A percentile compares a stretch with the other conserved stretches of the same genome.
Conservation (phyloP, 2,113 vertebrate genomes). For the Grammomys surdaster region DNA sequence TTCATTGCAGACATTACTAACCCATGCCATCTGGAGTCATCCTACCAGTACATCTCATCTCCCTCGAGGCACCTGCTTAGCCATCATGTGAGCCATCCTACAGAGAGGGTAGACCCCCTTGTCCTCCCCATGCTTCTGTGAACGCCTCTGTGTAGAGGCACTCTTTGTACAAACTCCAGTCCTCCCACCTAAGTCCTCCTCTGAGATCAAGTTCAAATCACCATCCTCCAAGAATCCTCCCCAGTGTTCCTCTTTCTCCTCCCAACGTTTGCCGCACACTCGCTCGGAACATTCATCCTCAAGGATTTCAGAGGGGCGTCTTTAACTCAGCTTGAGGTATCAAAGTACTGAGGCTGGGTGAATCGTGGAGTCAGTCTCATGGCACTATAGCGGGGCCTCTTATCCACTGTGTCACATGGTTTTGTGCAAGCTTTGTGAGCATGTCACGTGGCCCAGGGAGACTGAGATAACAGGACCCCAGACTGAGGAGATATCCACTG, state of each 20-base stretch:
- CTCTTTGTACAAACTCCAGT: not conserved
- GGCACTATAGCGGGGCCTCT: not conserved
- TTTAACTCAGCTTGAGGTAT: not conserved
- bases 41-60: too few relatives aligned
- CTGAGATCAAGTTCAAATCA: not conserved
- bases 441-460: not conserved
- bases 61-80: not conserved
- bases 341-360: not conserved
- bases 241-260: not conserved
- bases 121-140: not conserved
- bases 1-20: rapidly evolving
- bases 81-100: too few relatives aligned
- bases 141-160: not conserved
- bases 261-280: not conserved
- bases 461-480: not conserved
- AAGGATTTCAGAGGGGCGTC: not conserved
- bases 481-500: not conserved
- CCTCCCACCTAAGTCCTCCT: not conserved
- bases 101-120: not conserved
- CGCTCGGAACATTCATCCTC: not conserved
- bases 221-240: not conserved
- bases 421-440: not conserved
- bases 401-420: not conserved
- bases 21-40: not conserved
- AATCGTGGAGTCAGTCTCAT: not conserved